Base-by-base conservation (phyloP, 2,888 invertebrate genomes). In the Nymphalis c-album region DNA sequence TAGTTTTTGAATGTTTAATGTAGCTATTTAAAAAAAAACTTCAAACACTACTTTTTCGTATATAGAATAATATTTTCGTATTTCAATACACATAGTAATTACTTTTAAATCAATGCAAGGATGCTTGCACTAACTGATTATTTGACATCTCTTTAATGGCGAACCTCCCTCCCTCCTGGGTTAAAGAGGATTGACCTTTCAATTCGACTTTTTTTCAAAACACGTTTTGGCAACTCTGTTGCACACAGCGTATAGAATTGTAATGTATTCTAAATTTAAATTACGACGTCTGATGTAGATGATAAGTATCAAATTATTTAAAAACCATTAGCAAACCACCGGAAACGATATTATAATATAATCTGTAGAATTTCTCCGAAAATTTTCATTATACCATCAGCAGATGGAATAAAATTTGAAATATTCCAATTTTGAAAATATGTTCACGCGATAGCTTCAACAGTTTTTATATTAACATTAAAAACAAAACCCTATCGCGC, bases 111-210 rank as follows among this genome's bases (percentile, higher is more conserved):
- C 51, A 67, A 67, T 40, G 16, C 46, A 68, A 53, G 50, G 59
- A 71, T 69, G 59, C 66, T 63, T 18, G 40, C 53, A 31, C 35
- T 63, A 53, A 50, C 18, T 47, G 57, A 58, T 67, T 65, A 65
- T 64, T 69, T 67, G 69, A 67, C 63, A 63, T 60, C 65, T 68
- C 63, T 51, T 59, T 67, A 67, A 71, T 67, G 59, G 57, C 60
- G 64, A 8, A 67, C 67, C 69, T 65, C 66, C 63, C 69, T 65
- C 66, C 63, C 65, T 71, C 65, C 45, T 66, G 70, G 70, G 70
- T 71, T 68, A 70, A 65, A 66, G 71, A 68, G 71, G 71, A 72
- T 61, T 72, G 71, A 72, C 70, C 71, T 70, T 72, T 70, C 65
- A 61, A 65, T 66, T 63, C 58, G 61, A 61, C 60, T 71, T 68